These are phyloP conservation scores for Hypselothyrea guttata DNA, from an alignment of 2,888 invertebrate genomes.

Conservation along the genomic window DNA sequence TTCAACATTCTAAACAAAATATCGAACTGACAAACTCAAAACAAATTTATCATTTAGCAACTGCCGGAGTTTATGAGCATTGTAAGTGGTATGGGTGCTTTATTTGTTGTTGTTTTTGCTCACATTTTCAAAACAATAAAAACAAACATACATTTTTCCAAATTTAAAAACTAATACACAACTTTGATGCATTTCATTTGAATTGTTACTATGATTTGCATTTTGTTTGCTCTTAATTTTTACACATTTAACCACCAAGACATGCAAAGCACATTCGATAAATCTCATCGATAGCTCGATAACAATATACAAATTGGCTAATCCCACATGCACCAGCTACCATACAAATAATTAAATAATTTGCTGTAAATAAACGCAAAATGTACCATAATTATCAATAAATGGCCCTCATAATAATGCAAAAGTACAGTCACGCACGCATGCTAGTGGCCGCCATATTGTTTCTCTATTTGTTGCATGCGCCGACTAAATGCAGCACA, in stretches of 20 bases:
- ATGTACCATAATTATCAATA: constrained; percentile 24
- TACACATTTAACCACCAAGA: constrained; percentile 32
- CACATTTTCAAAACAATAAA: constrained; percentile 16
- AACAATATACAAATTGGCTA: constrained; percentile 8
- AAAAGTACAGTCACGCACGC: constrained; percentile 56
- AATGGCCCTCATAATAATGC: constrained; percentile 3
- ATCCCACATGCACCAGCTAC: constrained; percentile 12
- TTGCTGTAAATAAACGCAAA: constrained; percentile 22
- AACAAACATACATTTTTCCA: constrained; percentile 5
- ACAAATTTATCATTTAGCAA: constrained; percentile 77
- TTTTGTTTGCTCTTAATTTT: constrained; percentile 17
- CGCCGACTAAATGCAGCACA: constrained; percentile 19
- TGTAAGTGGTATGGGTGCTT: constrained; percentile 83
- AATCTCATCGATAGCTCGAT: neutral
- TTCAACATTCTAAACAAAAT: constrained; percentile 17
- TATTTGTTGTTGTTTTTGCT: constrained; percentile 76
- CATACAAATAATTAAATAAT: constrained; percentile 35
- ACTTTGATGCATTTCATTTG: constrained; percentile 42
- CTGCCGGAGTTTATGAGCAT: constrained; percentile 82
- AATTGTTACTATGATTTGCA: constrained; percentile 50
- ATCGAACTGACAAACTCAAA: constrained; percentile 21
- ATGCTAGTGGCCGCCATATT: constrained; percentile 47
- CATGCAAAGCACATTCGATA: constrained; percentile 6
- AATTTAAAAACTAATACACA: constrained; percentile 38
- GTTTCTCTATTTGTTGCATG: constrained; percentile 52